Evolutionary conservation across 1,140 invertebrate genomes (phyloP).

Genomic region (Drosophila baimaii): DNA sequence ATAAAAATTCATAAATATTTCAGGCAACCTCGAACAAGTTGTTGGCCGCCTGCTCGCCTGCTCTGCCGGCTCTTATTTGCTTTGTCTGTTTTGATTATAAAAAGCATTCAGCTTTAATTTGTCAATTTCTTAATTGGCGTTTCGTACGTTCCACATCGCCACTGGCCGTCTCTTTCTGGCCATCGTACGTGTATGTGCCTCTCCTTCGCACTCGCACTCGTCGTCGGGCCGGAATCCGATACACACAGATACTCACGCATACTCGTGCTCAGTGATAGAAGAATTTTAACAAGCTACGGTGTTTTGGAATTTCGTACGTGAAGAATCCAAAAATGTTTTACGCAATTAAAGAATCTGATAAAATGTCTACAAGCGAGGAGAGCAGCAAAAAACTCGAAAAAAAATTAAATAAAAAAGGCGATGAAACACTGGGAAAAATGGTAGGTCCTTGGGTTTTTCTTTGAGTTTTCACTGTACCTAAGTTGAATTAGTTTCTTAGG

Average conservation of each 20-base stretch:
- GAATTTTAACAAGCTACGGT: constrained; percentile 82
- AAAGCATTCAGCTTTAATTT: constrained; percentile 83
- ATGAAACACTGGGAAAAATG: constrained; percentile 6
- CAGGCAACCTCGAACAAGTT: constrained; percentile 57
- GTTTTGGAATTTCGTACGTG: constrained; percentile 82
- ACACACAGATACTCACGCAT: constrained; percentile 20
- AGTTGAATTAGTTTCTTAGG: neutral
- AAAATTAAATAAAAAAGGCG: constrained; percentile 20
- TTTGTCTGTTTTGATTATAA: constrained; percentile 83
- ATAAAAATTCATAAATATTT: constrained; percentile 67
- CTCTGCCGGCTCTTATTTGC: constrained; percentile 68
- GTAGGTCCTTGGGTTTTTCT: neutral
- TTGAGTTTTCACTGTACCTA: too few species aligned
- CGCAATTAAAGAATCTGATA: constrained; percentile 83
- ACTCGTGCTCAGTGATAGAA: constrained; percentile 68
- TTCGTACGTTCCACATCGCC: constrained; percentile 76
- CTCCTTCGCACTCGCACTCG: neutral
- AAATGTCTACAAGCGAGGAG: constrained; percentile 75
- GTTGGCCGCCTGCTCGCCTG: constrained; percentile 20
- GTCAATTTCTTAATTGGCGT: constrained; percentile 83
- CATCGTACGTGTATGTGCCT: neutral
- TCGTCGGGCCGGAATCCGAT: constrained; percentile 10
- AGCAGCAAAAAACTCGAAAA: constrained; percentile 23
- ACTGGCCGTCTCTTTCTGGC: constrained; percentile 23
- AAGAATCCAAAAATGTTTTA: constrained; percentile 83